Percentiles rank a stretch among this genome's conserved stretches.
These are phyloP conservation scores for Schizopygopsis malacanthus DNA, from an alignment of 2,797 vertebrate genomes.

Conservation along the genomic window DNA sequence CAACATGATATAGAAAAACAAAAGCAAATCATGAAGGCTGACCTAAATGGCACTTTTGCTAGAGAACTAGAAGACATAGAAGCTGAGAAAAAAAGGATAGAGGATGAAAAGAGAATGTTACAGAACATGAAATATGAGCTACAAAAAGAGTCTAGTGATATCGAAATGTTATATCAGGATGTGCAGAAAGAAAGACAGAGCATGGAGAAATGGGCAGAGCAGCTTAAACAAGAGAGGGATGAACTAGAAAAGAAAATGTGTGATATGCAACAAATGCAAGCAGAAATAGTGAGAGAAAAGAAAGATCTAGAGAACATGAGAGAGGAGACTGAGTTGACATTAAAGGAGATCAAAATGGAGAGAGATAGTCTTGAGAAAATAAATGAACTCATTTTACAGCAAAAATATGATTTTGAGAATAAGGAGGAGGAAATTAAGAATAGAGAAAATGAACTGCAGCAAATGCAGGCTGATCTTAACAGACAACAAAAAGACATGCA, in stretches of 20 bases:
- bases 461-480: conserved; percentile 23
- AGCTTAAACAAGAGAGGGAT: conserved; percentile 32
- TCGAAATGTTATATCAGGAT: conserved; percentile 21
- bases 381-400: not conserved
- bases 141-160: conserved; percentile 15
- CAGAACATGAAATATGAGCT: conserved; percentile 33
- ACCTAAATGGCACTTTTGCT: conserved; percentile 18
- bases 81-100: conserved; percentile 7
- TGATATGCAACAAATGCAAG: conserved; percentile 7
- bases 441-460: conserved; percentile 38
- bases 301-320: not conserved
- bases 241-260: conserved; percentile 1
- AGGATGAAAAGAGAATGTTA: conserved; percentile 5
- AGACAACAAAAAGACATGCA: conserved; percentile 26
- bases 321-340: conserved; percentile 7
- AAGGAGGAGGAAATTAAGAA: not conserved
- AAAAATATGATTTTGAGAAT: conserved; percentile 22
- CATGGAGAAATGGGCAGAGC: conserved; percentile 1
- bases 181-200: conserved; percentile 8
- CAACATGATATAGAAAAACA: conserved; percentile 19
- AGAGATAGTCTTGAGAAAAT: not conserved
- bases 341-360: conserved; percentile 2
- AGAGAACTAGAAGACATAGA: conserved; percentile 26
- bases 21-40: conserved; percentile 38
- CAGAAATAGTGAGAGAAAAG: not conserved